Evolutionary conservation across 1,140 invertebrate genomes (phyloP).

Genomic region (Drosophila littoralis): DNA sequence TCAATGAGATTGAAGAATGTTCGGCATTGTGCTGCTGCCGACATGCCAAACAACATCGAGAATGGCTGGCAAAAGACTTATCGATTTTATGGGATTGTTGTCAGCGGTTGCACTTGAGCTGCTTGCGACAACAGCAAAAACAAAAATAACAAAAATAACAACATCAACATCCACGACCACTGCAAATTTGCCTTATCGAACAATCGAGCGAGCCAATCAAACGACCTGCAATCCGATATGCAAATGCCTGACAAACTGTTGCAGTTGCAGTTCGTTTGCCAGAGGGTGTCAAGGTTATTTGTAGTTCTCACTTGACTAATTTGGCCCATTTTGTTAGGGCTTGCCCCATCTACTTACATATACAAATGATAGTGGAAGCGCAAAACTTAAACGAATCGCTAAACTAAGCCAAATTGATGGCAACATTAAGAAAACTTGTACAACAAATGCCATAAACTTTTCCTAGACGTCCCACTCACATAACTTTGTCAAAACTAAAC

Average conservation of each 20-base stretch:
- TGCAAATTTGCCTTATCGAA: slow-evolving; percentile 28
- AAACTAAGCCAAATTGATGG: slow-evolving; percentile 38
- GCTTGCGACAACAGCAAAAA: slow-evolving; percentile 36
- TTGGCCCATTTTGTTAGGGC: not conserved
- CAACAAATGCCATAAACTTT: not conserved
- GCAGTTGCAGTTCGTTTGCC: slow-evolving; percentile 20
- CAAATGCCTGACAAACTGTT: slow-evolving; percentile 73
- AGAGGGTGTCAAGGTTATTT: slow-evolving; percentile 62
- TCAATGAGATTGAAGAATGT: slow-evolving; percentile 66
- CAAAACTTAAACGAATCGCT: slow-evolving; percentile 56
- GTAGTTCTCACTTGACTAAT: slow-evolving; percentile 14
- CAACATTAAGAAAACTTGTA: not conserved
- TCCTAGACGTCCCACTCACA: not conserved
- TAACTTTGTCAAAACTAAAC: not conserved
- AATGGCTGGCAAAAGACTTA: slow-evolving; percentile 53
- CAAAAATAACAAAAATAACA: slow-evolving; percentile 15
- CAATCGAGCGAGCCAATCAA: slow-evolving; percentile 58
- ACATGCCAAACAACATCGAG: slow-evolving; percentile 40
- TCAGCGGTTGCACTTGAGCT: slow-evolving; percentile 57
- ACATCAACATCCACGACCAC: not conserved
- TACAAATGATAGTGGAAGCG: not conserved
- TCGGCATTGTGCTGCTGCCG: slow-evolving; percentile 40
- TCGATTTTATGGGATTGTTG: slow-evolving; percentile 46
- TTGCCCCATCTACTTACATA: not conserved
- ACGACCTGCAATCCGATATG: slow-evolving; percentile 68